Conservation (phyloP, 2,113 vertebrate species). For the Ctenomys sociabilis region DNA sequence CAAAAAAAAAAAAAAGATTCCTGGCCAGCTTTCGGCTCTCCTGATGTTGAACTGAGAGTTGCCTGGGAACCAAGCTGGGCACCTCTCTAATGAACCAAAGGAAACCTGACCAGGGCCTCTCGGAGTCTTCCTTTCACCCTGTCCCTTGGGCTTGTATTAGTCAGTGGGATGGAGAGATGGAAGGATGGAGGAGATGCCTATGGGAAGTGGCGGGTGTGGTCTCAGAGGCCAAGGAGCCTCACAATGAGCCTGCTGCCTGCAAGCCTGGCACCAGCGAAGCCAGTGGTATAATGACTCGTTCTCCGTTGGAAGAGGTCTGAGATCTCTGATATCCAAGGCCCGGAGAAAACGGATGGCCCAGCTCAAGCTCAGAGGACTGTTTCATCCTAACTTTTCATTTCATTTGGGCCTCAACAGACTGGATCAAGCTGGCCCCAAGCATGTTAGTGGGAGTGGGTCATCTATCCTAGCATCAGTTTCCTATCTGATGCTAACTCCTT, state of each 20-base stretch:
- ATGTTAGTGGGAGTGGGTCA: accelerated
- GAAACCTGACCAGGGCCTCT: background rate
- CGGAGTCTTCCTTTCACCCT: accelerated
- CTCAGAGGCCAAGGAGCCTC: too few species aligned
- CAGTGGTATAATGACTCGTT: too few species aligned
- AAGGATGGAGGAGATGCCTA: background rate
- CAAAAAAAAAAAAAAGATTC: background rate
- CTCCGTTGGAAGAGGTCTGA: too few species aligned
- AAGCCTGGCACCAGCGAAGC: background rate
- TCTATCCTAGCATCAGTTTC: background rate
- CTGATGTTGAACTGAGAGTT: background rate
- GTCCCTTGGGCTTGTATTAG: background rate
- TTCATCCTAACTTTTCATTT: background rate
- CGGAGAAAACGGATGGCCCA: background rate
- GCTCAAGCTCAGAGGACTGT: background rate
- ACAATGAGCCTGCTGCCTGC: too few species aligned
- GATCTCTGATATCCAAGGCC: accelerated
- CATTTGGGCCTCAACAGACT: background rate
- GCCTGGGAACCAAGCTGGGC: accelerated
- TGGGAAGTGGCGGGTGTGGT: background rate
- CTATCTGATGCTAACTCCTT: too few species aligned
- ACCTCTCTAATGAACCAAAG: background rate
- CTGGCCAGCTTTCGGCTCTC: background rate
- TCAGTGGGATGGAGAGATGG: background rate
- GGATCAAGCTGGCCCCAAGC: background rate